These are phyloP conservation scores for Pampus argenteus DNA, from an alignment of 2,797 vertebrate species.

Conservation along the genomic window DNA sequence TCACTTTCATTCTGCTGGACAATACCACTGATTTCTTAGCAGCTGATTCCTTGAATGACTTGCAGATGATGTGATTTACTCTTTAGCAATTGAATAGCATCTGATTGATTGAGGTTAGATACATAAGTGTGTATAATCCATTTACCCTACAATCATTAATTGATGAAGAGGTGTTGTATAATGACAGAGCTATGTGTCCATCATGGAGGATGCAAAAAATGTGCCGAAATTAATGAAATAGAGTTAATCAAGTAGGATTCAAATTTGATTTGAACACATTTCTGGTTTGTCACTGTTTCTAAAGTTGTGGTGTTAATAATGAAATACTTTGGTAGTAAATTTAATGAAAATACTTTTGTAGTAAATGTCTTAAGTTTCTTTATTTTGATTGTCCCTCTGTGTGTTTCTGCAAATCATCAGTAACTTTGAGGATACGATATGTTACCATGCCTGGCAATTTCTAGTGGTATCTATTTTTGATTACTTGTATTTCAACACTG, in stretches of 20 bases:
- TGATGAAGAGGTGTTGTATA: constrained; percentile 37
- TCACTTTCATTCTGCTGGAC: constrained; percentile 47
- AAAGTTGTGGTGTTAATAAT: not conserved
- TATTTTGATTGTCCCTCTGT: not conserved
- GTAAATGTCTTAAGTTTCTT: constrained; percentile 5
- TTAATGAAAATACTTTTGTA: not conserved
- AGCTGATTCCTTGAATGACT: constrained; percentile 38
- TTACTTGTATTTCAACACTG: not conserved
- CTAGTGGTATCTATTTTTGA: constrained; percentile 33
- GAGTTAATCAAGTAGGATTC: not conserved
- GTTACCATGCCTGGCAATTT: constrained; percentile 11
- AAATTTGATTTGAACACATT: constrained; percentile 2
- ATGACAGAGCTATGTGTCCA: constrained; percentile 17
- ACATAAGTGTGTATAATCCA: constrained; percentile 38
- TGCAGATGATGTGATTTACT: constrained; percentile 49
- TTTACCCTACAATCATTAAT: constrained; percentile 44
- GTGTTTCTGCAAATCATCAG: constrained; percentile 22
- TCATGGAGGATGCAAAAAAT: not conserved
- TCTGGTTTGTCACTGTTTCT: constrained; percentile 15
- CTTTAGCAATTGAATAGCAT: constrained; percentile 42
- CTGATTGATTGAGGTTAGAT: constrained; percentile 44
- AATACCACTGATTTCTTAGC: constrained; percentile 53
- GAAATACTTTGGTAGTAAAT: not conserved
- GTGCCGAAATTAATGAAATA: not conserved
- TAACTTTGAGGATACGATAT: constrained; percentile 18